A percentile compares a stretch with the other conserved stretches of the same genome.
Evolutionary conservation across 1,140 invertebrate genomes (phyloP).

Genomic region (Drosophila suzukii): DNA sequence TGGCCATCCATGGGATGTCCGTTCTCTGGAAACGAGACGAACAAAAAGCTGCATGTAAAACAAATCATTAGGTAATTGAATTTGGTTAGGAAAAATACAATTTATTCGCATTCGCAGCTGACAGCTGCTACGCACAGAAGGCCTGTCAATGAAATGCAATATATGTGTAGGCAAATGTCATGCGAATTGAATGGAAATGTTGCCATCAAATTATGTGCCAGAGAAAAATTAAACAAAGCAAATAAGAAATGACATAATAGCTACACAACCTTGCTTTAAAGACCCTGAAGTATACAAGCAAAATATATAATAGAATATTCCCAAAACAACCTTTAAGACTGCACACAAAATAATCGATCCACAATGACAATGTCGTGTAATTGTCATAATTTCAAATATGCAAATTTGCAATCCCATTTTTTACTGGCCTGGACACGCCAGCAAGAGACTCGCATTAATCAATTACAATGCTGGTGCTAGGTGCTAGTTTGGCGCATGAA

Average conservation of each 20-base stretch:
- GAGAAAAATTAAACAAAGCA: slow-evolving; percentile 8
- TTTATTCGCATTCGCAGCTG: slow-evolving; percentile 69
- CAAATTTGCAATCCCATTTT: slow-evolving; percentile 28
- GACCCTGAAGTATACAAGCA: too few species aligned
- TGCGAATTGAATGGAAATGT: slow-evolving; percentile 49
- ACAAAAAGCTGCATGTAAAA: slow-evolving; percentile 62
- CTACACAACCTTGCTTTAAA: not conserved
- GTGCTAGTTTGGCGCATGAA: slow-evolving; percentile 51
- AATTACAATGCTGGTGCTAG: slow-evolving; percentile 39
- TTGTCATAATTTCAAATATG: slow-evolving; percentile 55
- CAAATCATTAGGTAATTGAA: slow-evolving; percentile 81
- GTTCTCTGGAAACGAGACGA: slow-evolving; percentile 16
- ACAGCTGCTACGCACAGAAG: slow-evolving; percentile 67
- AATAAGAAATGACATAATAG: slow-evolving; percentile 11
- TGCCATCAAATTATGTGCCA: slow-evolving; percentile 41
- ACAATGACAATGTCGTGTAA: slow-evolving; percentile 34
- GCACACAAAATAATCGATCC: not conserved
- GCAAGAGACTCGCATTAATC: slow-evolving; percentile 65
- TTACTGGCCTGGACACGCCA: slow-evolving; percentile 34
- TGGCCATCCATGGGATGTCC: not conserved
- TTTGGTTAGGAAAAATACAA: slow-evolving; percentile 65
- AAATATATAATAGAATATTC: too few species aligned
- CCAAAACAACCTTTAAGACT: not conserved
- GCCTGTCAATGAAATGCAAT: slow-evolving; percentile 65
- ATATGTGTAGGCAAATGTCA: slow-evolving; percentile 61